Conservation (phyloP, 2,888 invertebrate genomes). For the Hydrotaea diabolus region DNA sequence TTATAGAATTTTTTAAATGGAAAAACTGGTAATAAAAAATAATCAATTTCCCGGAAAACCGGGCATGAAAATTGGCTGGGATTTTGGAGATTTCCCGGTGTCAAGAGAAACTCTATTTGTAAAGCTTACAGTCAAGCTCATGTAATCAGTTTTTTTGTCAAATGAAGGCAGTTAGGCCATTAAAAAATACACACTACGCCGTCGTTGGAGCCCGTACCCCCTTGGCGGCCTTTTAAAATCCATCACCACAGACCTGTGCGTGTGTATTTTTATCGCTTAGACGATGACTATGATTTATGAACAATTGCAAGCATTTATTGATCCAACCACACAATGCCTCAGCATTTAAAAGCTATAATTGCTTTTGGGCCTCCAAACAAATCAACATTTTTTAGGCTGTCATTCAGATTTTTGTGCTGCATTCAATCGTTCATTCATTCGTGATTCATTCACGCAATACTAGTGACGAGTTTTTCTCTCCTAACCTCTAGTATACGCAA, state of each 20-base stretch:
- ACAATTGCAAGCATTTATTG: conserved; percentile 19
- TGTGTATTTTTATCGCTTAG: not conserved
- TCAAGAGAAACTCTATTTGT: no score
- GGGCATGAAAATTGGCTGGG: no score
- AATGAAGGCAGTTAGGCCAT: no score
- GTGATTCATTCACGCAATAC: not conserved
- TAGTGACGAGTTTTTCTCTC: not conserved
- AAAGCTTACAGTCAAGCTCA: no score
- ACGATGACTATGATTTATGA: conserved; percentile 17
- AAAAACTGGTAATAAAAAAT: no score
- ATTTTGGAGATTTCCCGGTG: no score
- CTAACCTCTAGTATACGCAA: not conserved
- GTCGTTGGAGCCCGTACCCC: no score
- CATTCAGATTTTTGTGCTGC: not conserved
- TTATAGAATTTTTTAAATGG: no score
- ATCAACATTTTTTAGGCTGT: no score
- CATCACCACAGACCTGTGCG: not conserved
- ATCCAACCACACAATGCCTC: conserved; percentile 22
- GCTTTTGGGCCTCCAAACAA: not conserved
- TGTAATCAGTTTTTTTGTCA: no score
- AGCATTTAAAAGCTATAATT: conserved; percentile 31
- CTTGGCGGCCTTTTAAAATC: not conserved
- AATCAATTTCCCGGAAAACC: no score
- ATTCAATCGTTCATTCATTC: not conserved
- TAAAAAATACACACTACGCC: no score